These are phyloP conservation scores for Probaryconus sp. DNA, from an alignment of 1,140 invertebrate species.

Conservation along the genomic window DNA sequence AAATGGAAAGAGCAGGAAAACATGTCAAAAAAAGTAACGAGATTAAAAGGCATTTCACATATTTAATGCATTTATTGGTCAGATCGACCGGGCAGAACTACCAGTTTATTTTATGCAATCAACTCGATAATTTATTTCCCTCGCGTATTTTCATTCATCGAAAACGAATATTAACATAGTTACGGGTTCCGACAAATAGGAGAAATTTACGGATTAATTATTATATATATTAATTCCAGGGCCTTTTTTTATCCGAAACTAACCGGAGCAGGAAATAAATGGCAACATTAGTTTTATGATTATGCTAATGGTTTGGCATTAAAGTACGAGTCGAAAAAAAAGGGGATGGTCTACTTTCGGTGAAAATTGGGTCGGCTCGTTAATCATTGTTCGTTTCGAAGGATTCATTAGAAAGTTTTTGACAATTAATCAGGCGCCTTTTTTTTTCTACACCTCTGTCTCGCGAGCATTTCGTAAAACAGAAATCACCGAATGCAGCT, in stretches of 20 bases:
- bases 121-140: not conserved
- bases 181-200: no score
- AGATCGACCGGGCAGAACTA: conserved; percentile 3
- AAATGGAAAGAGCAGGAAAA: conserved; percentile 48
- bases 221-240: conserved; percentile 7
- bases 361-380: conserved; percentile 1
- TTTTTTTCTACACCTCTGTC: no score
- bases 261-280: conserved; percentile 22
- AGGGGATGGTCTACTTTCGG: conserved; percentile 2
- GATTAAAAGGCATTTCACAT: conserved; percentile 11
- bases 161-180: conserved; percentile 2
- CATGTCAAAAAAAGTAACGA: conserved; percentile 31
- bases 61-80: conserved; percentile 25
- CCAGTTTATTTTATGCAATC: conserved; percentile 32
- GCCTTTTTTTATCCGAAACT: not conserved
- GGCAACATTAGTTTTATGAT: not conserved
- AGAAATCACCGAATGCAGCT: conserved; percentile 23
- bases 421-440: no score
- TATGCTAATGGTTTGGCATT: not conserved
- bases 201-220: conserved; percentile 34
- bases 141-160: no score
- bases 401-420: conserved; percentile 18
- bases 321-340: not conserved
- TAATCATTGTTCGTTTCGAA: not conserved
- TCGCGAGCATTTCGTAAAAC: conserved; percentile 37